Evolutionary conservation across 1,140 invertebrate genomes (phyloP), one percentile per base, ranked within the genome.

Genomic region (Pogonomyrmex barbatus): DNA sequence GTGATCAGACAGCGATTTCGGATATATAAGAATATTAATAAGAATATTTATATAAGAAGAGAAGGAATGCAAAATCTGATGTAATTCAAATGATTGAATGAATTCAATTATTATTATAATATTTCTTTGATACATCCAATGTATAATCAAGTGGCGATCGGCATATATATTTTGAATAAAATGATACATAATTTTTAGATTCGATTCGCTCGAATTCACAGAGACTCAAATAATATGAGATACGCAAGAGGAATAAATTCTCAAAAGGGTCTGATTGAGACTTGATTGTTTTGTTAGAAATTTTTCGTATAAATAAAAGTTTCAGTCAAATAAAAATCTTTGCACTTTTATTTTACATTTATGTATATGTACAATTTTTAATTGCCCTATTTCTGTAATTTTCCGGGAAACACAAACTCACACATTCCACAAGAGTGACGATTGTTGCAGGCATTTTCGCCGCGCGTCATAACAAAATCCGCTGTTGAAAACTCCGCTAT

Each of bases 71-170:
- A 36, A 68, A 5, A 39, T 39, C 1, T 42, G 24, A 47, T 5
- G 36, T 36, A 10, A 56, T 56, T 14, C 14, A 75, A n/a, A 58
- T 58, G 36, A 14, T 73, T n/a, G 1, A 24, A 24, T 24, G 24
- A 24, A 24, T 73, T 56, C 6, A 75, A 39, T 75, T 75, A 58
- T 2, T 56, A 42, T 14, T 45, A 30, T 24, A 54, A 56, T 73
- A 56, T 36, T 30, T 54, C 9, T 36, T 12, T 9, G 50, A 1
- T 52, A n/a, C 0, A 24, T 2, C 12, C 2, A 75, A 9, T 75
- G 39, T 75, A 14, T 75, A 14, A 8, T 30, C 71, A 58, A 58
- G 36, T 75, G 24, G 54, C n/a, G 71, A 60, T 3, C n/a, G 4
- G 12, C 39, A 42, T 3, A 4, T 6, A 10, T 39, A 30, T 73